Percentiles rank a stretch among this genome's conserved stretches.
These are phyloP conservation scores for Typhlomys cinereus DNA, from an alignment of 2,113 vertebrate species.

Conservation along the genomic window DNA sequence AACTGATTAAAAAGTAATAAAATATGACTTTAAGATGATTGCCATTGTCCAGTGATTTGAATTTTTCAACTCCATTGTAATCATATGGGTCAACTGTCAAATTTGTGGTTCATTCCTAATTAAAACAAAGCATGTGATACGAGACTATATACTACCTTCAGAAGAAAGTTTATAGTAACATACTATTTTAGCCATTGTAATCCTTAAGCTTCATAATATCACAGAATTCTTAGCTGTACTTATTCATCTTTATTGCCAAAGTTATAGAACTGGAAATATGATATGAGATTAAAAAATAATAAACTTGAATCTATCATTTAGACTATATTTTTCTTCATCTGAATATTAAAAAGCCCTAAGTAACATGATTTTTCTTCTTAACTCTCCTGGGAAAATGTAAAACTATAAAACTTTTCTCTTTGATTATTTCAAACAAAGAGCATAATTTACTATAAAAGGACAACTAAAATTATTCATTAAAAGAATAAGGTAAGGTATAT, in stretches of 20 bases:
- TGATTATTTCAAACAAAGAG: conserved; percentile 35
- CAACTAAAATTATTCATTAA: conserved; percentile 51
- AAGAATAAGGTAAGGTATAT: conserved; percentile 12
- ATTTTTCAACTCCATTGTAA: neutral
- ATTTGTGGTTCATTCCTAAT: neutral
- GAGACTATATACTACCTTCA: neutral
- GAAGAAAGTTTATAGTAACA: neutral
- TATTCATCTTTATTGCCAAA: conserved; percentile 32
- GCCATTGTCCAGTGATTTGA: fast-evolving
- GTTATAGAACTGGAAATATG: conserved; percentile 5
- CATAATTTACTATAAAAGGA: conserved; percentile 38
- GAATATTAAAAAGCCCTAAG: conserved; percentile 25
- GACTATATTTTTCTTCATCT: conserved; percentile 31
- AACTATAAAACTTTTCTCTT: conserved; percentile 8
- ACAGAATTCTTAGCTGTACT: neutral
- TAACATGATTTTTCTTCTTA: conserved; percentile 57
- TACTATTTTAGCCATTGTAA: neutral
- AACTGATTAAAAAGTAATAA: too few relatives aligned
- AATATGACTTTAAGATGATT: neutral
- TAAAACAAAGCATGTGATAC: neutral
- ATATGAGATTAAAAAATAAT: conserved; percentile 49
- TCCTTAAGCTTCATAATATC: neutral
- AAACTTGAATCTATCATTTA: conserved; percentile 41
- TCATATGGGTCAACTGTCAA: neutral
- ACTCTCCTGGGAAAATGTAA: conserved; percentile 40